Evolutionary conservation across 2,888 invertebrate genomes (phyloP).

Genomic region (Synanthedon andrenaeformis): DNA sequence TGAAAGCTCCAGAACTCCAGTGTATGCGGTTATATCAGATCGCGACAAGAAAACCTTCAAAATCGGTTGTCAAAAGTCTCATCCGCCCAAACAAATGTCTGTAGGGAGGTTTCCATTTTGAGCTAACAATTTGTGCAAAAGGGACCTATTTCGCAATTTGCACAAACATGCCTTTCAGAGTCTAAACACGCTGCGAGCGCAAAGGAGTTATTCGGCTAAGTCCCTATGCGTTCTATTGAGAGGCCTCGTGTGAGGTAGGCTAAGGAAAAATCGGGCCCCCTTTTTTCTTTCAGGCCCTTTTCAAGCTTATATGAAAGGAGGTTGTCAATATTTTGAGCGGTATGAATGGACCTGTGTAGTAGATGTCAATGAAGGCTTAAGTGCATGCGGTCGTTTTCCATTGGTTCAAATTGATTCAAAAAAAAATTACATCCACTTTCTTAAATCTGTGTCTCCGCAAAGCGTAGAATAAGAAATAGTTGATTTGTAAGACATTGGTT

Average conservation of each 20-base stretch:
- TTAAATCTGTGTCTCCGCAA: no score
- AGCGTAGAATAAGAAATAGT: no score
- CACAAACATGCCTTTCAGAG: not conserved
- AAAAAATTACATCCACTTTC: no score
- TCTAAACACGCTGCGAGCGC: constrained; percentile 21
- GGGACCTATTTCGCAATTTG: constrained; percentile 16
- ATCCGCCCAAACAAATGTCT: not conserved
- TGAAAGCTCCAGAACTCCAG: no score
- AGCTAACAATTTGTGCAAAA: constrained; percentile 14
- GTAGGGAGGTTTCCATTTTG: not conserved
- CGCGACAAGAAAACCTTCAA: not conserved
- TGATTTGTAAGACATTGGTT: no score
- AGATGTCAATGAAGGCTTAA: constrained; percentile 53
- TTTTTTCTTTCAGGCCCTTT: constrained; percentile 54
- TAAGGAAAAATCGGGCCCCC: constrained; percentile 57
- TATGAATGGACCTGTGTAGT: constrained; percentile 37
- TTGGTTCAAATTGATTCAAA: constrained; percentile 8
- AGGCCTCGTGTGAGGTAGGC: constrained; percentile 15
- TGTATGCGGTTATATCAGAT: no score
- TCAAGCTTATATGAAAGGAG: constrained; percentile 46
- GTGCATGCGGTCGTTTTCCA: constrained; percentile 36
- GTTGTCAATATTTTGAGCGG: constrained; percentile 66
- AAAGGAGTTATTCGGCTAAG: constrained; percentile 26
- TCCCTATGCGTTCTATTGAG: constrained; percentile 26
- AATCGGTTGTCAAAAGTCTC: not conserved